Evolutionary conservation across 2,797 vertebrate species (phyloP).

Genomic region (Acropternis orthonyx): DNA sequence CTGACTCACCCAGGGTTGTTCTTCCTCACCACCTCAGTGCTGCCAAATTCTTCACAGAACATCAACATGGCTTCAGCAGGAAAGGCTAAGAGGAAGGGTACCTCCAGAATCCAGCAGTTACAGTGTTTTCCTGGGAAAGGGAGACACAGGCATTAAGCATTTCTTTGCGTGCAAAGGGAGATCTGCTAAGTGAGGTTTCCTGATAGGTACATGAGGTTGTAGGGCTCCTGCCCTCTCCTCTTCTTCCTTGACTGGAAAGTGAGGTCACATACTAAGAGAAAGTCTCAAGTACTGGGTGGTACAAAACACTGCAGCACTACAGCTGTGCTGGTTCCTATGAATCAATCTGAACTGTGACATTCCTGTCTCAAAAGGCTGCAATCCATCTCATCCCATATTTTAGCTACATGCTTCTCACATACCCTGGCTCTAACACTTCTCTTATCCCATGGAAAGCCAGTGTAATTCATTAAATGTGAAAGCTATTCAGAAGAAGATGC

Average conservation of each 20-base stretch:
- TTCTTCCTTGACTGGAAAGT: neutral
- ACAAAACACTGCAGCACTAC: neutral
- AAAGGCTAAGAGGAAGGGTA: neutral
- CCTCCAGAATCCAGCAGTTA: neutral
- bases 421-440: neutral
- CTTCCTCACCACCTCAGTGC: neutral
- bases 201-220: neutral
- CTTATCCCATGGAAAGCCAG: neutral
- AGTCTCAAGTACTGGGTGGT: neutral
- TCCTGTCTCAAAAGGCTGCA: neutral
- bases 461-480: neutral
- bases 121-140: neutral
- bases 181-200: neutral
- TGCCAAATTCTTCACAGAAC: neutral
- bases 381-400: neutral
- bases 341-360: neutral
- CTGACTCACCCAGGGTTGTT: neutral
- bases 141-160: neutral
- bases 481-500: neutral
- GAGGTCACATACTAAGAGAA: neutral
- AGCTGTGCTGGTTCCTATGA: neutral
- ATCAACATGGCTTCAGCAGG: neutral
- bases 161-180: neutral
- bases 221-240: neutral
- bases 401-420: neutral